A percentile compares a stretch with the other conserved stretches of the same genome.
phyloP scores from a whole-genome alignment of 2,797 vertebrate genomes.

The Poecilia gillii region DNA sequence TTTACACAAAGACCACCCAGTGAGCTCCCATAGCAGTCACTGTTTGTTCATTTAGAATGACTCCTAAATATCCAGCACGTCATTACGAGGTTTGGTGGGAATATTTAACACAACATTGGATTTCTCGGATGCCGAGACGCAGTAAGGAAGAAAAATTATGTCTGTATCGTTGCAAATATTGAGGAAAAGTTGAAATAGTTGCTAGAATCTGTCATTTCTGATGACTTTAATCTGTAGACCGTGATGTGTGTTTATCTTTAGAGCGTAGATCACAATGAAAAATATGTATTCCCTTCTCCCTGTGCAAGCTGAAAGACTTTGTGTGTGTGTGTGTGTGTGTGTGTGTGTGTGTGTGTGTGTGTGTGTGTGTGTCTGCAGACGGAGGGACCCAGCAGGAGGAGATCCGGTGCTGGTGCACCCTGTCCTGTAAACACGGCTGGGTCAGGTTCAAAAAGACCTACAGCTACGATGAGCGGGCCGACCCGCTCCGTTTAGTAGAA shows the following conservation, averaged over 20 bases:
- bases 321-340: not conserved
- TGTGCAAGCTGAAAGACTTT: slow-evolving; percentile 47
- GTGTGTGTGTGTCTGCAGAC: slow-evolving; percentile 7
- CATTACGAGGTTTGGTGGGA: slow-evolving; percentile 37
- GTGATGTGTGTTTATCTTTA: slow-evolving; percentile 67
- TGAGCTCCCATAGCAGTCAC: slow-evolving; percentile 54
- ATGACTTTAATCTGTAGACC: slow-evolving; percentile 44
- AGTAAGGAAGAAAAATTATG: not conserved
- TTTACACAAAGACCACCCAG: slow-evolving; percentile 73
- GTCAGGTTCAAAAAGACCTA: slow-evolving; percentile 25
- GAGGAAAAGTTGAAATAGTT: not conserved
- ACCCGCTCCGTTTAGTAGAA: slow-evolving; percentile 8
- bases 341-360: not conserved
- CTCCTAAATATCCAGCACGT: slow-evolving; percentile 42
- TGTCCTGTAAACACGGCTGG: slow-evolving; percentile 58
- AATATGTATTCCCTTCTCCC: slow-evolving; percentile 40
- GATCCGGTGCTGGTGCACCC: slow-evolving; percentile 33
- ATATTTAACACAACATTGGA: slow-evolving; percentile 13
- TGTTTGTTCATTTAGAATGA: slow-evolving; percentile 54
- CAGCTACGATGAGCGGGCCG: slow-evolving; percentile 17
- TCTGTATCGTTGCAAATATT: not conserved
- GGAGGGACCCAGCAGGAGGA: slow-evolving; percentile 23
- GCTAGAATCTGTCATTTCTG: slow-evolving; percentile 16
- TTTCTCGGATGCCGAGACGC: slow-evolving; percentile 14
- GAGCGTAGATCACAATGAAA: slow-evolving; percentile 41